Conservation (phyloP, 2,888 invertebrate genomes). For the Embidobia sp. region DNA sequence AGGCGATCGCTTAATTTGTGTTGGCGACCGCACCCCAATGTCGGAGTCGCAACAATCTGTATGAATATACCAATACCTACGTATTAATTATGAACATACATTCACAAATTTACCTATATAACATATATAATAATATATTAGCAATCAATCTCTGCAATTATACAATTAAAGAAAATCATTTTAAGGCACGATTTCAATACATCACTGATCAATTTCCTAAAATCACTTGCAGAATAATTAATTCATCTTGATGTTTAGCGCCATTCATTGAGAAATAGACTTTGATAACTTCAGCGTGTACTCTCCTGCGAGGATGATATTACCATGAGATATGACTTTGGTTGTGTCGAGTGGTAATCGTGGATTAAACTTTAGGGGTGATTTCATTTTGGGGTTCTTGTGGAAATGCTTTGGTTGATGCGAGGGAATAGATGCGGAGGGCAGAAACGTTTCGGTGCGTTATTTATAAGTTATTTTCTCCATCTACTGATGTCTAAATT, state of each 20-base stretch:
- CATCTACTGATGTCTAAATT: conserved; percentile 11
- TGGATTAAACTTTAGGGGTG: conserved; percentile 40
- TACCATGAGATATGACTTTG: conserved; percentile 36
- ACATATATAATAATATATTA: too few relatives aligned
- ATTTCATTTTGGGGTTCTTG: conserved; percentile 29
- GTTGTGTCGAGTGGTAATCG: conserved; percentile 44
- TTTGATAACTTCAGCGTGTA: conserved; percentile 10
- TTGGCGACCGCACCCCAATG: too few relatives aligned
- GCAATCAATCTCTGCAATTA: too few relatives aligned
- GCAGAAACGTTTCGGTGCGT: not conserved
- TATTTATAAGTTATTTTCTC: conserved; percentile 10
- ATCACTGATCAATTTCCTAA: too few relatives aligned
- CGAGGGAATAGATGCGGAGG: not conserved
- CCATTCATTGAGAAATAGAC: conserved; percentile 9
- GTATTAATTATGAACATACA: too few relatives aligned
- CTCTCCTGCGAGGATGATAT: conserved; percentile 22
- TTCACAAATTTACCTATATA: too few relatives aligned
- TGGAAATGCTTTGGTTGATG: conserved; percentile 13
- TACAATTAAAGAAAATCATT: too few relatives aligned
- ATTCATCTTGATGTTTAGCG: too few relatives aligned
- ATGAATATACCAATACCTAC: too few relatives aligned
- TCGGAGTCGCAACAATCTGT: too few relatives aligned
- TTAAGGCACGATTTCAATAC: too few relatives aligned
- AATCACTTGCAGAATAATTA: conserved; percentile 1
- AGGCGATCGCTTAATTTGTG: too few relatives aligned